phyloP scores from a whole-genome alignment of 2,797 vertebrate species.

The Chromobotia macracanthus region DNA sequence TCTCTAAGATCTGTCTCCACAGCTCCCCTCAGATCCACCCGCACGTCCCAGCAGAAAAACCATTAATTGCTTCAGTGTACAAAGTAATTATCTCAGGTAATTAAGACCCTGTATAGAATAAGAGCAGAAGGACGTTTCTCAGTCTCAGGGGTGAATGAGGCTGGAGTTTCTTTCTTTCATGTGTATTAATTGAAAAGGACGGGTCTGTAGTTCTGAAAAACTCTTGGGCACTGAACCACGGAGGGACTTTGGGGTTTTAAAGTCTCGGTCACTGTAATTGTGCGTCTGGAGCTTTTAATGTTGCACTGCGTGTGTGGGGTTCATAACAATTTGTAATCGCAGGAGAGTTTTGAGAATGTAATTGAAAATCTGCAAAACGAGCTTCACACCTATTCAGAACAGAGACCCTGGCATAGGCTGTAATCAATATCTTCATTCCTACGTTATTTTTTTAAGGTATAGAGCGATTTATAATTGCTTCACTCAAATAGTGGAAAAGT shows the following conservation, averaged over 20 bases:
- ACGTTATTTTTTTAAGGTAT: not conserved
- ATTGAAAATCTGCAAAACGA: slow-evolving; percentile 50
- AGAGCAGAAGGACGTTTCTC: slow-evolving; percentile 57
- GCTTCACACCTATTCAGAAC: slow-evolving; percentile 37
- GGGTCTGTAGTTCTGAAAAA: slow-evolving; percentile 66
- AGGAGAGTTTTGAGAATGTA: slow-evolving; percentile 50
- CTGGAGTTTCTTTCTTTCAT: slow-evolving; percentile 75
- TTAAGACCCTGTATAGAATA: slow-evolving; percentile 80
- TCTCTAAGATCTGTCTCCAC: slow-evolving; percentile 37
- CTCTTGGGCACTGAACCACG: slow-evolving; percentile 65
- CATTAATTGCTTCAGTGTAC: slow-evolving; percentile 80
- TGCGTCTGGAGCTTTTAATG: slow-evolving; percentile 54
- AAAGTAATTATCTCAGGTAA: slow-evolving; percentile 86
- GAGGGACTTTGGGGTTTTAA: slow-evolving; percentile 52
- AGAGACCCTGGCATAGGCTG: slow-evolving; percentile 38
- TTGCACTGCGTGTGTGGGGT: slow-evolving; percentile 38
- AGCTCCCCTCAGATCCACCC: slow-evolving; percentile 44
- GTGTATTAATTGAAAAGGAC: slow-evolving; percentile 79
- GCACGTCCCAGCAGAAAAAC: slow-evolving; percentile 70
- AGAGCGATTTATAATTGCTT: slow-evolving; percentile 10
- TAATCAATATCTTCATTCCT: slow-evolving; percentile 30
- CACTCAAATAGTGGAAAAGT: not conserved
- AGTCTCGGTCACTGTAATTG: slow-evolving; percentile 55
- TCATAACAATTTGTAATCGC: slow-evolving; percentile 56
- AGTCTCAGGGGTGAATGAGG: slow-evolving; percentile 68